Conservation (phyloP, 2,113 vertebrate genomes). For the Origma solitaria region DNA sequence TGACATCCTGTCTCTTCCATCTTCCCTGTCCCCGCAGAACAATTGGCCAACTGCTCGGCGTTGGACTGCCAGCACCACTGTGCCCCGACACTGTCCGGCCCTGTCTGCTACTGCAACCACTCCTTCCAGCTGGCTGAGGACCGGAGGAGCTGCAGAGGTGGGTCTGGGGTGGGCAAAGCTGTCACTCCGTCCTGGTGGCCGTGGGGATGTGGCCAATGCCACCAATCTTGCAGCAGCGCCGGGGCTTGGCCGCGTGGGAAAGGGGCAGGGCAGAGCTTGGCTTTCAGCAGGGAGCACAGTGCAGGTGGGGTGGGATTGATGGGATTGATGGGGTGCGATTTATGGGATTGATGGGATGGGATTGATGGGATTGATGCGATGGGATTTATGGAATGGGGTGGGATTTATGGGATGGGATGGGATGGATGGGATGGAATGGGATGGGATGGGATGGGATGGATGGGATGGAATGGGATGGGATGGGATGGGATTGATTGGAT, state of each 20-base stretch:
- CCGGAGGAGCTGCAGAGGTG: slow-evolving; percentile 87
- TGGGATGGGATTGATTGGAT: neutral
- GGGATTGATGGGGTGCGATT: too few species aligned
- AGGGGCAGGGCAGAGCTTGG: neutral
- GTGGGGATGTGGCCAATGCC: accelerated
- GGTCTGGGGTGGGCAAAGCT: neutral
- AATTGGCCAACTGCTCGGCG: slow-evolving; percentile 75
- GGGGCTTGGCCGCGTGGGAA: accelerated
- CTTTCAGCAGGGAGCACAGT: accelerated
- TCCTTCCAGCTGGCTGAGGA: slow-evolving; percentile 88
- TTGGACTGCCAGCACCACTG: slow-evolving; percentile 84
- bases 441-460: neutral
- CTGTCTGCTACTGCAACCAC: slow-evolving; percentile 85
- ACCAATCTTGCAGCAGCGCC: accelerated
- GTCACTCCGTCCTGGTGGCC: accelerated
- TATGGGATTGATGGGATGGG: neutral
- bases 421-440: too few species aligned
- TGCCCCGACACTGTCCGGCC: slow-evolving; percentile 79
- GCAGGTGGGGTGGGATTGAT: neutral
- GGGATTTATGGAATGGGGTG: too few species aligned
- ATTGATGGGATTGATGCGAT: neutral
- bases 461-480: too few species aligned
- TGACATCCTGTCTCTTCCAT: neutral
- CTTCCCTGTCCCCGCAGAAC: slow-evolving; percentile 63
- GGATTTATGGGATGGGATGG: neutral